Evolutionary conservation across 1,140 invertebrate genomes (phyloP).

Genomic region (Leptopilina boulardi): DNA sequence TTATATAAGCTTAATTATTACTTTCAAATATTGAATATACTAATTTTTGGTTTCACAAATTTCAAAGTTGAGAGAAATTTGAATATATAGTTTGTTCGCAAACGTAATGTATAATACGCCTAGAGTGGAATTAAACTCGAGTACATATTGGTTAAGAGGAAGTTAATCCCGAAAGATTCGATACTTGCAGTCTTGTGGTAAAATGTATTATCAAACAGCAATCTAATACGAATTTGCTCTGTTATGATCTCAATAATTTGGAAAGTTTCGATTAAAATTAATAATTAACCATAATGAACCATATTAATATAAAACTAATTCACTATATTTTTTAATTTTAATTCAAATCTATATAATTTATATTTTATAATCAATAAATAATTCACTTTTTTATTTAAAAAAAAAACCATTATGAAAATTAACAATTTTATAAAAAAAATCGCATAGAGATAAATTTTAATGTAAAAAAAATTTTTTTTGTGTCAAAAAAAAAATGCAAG

Average conservation of each 20-base stretch:
- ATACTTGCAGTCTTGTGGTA: background rate
- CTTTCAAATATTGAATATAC: background rate
- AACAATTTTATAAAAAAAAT: too few relatives aligned
- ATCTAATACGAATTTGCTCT: background rate
- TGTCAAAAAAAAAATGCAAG: background rate
- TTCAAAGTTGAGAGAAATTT: background rate
- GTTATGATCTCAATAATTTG: background rate
- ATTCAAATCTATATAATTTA: too few relatives aligned
- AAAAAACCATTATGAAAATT: too few relatives aligned
- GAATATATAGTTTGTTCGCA: background rate
- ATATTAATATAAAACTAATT: too few relatives aligned
- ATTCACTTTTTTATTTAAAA: too few relatives aligned
- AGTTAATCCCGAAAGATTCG: conserved; percentile 28
- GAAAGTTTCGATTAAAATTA: conserved; percentile 5
- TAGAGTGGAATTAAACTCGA: background rate
- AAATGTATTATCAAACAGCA: background rate
- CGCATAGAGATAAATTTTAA: too few relatives aligned
- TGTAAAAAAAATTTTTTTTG: too few relatives aligned
- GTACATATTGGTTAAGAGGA: conserved; percentile 22
- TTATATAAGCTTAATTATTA: too few relatives aligned
- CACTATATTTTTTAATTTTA: too few relatives aligned
- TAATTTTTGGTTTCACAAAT: background rate
- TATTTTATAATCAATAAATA: too few relatives aligned
- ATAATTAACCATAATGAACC: background rate
- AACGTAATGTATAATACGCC: background rate